Conservation (phyloP, 2,113 vertebrate species). For the Recurvirostra avosetta region DNA sequence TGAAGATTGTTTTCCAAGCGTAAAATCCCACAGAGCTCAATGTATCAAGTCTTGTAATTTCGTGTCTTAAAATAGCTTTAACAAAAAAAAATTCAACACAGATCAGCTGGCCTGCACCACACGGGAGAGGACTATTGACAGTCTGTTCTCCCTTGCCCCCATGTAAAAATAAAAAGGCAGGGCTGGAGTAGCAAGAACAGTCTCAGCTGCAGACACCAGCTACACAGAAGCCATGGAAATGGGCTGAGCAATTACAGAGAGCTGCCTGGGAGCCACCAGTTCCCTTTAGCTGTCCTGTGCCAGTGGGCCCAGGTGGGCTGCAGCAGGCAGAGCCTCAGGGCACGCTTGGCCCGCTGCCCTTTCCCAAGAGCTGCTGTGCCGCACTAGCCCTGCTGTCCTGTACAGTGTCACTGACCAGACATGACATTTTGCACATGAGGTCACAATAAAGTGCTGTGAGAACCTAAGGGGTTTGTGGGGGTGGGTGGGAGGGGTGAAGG, state of each 20-base stretch:
- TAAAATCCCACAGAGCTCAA: conserved; percentile 1
- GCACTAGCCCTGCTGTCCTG: neutral
- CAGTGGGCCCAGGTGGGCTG: neutral
- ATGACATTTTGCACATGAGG: neutral
- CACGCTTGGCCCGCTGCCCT: neutral
- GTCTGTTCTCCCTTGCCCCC: neutral
- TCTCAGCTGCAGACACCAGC: neutral
- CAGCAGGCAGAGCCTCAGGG: neutral
- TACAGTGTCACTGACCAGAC: neutral
- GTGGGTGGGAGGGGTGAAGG: neutral
- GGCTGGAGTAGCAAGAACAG: neutral
- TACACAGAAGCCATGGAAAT: neutral
- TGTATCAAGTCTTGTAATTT: neutral
- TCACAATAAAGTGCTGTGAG: neutral
- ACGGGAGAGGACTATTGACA: neutral
- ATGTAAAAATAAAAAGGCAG: neutral
- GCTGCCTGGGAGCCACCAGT: neutral
- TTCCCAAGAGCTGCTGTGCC: neutral
- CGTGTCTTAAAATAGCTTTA: neutral
- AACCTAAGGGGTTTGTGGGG: neutral
- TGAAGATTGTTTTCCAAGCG: neutral
- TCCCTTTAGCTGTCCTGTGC: neutral
- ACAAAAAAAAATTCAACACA: neutral
- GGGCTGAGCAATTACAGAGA: neutral
- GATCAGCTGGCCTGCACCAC: neutral